phyloP scores from a whole-genome alignment of 2,888 invertebrate genomes.

The Mesorhabditis sp. region DNA sequence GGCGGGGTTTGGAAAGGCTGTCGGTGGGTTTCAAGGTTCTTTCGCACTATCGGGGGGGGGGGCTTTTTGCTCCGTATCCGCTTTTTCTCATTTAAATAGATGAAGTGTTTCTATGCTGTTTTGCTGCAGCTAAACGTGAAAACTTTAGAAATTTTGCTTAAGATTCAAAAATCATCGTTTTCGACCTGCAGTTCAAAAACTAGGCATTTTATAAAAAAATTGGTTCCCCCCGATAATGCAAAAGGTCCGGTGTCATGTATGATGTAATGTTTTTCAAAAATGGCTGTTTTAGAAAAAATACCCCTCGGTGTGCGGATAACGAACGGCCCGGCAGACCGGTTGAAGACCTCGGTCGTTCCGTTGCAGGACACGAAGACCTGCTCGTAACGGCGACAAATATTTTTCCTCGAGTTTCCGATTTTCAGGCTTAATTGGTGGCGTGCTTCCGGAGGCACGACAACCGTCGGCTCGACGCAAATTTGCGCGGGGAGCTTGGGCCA shows the following conservation, averaged over 20 bases:
- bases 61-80: too few relatives aligned
- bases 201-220: too few relatives aligned
- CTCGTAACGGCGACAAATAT: neutral
- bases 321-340: neutral
- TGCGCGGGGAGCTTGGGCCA: slow-evolving; percentile 36
- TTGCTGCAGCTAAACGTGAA: too few relatives aligned
- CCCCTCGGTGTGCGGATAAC: neutral
- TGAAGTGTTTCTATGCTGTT: too few relatives aligned
- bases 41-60: too few relatives aligned
- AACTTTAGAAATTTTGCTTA: too few relatives aligned
- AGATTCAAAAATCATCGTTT: too few relatives aligned
- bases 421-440: neutral
- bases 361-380: slow-evolving; percentile 2
- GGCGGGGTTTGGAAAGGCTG: slow-evolving; percentile 29
- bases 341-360: neutral
- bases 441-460: slow-evolving; percentile 16
- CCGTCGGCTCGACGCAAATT: slow-evolving; percentile 19
- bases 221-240: too few relatives aligned
- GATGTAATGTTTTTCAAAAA: too few relatives aligned
- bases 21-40: slow-evolving; percentile 24
- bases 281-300: neutral
- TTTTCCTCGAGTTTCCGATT: neutral
- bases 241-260: too few relatives aligned
- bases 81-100: too few relatives aligned
- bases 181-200: too few relatives aligned